Base-by-base conservation (phyloP, 2,113 vertebrate genomes). In the Microtus richardsoni region DNA sequence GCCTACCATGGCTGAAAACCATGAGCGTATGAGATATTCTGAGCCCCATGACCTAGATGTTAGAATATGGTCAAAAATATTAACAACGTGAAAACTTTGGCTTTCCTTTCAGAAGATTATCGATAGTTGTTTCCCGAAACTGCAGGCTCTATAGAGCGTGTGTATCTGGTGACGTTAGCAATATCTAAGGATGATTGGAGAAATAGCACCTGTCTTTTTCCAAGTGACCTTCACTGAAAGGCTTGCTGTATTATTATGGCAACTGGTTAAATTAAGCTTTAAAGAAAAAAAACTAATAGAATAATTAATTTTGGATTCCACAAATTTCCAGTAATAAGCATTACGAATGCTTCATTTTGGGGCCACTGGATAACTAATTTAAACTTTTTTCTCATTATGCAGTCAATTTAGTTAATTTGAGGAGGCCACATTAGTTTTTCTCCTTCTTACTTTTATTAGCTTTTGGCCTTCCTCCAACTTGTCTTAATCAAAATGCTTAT, bases 361-460 rank as follows among this genome's bases (percentile, higher is more conserved):
- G 70, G 90, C 87, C 89, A 96, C 64, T 85, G 84, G n/a, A 49
- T 95, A 97, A 94, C 95, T 96, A 92, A 97, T 97, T 97, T 93
- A 78, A 98, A 95, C 85, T 96, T 98, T 97, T 97, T 94, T 90
- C 91, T 96, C 96, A 95, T 98, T 97, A 97, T 21, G 0, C 74
- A 97, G 93, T 96, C 95, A 97, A 98, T 97, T 97, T 97, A 91
- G 96, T 97, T 98, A 97, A 98, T 97, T 97, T 94, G 91, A 98
- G 96, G 94, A 95, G 91, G 49, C 79, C 30, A 39, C 36, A 22
- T 96, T 97, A 92, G 91, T 71, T 78, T 84, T 71, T 54, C 60
- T 58, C 91, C n/a, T 88, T 47, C 54, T 92, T 96, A 93, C 89
- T 97, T 98, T 98, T 98, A 97, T 98, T 97, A 97, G 92, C 5